A percentile compares a stretch with the other conserved stretches of the same genome.
Evolutionary conservation across 2,888 invertebrate species (phyloP).

Genomic region (Mimachlamys varia): DNA sequence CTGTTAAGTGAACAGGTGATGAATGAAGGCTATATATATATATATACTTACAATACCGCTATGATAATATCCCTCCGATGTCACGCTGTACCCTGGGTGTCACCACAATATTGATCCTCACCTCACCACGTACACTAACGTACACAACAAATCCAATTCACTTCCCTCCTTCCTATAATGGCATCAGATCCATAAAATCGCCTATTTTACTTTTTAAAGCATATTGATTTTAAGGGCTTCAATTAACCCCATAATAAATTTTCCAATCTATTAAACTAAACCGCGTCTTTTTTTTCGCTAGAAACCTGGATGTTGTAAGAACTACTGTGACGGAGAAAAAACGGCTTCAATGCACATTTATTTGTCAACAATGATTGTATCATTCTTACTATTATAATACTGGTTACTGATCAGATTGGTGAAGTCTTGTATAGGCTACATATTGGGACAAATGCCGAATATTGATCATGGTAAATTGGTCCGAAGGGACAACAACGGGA

Average conservation of each 20-base stretch:
- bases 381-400: background rate
- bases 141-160: background rate
- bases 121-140: background rate
- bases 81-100: background rate
- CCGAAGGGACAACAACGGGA: background rate
- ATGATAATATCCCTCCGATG: background rate
- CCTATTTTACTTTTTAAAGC: background rate
- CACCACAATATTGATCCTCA: background rate
- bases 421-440: background rate
- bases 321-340: background rate
- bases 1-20: background rate
- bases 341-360: background rate
- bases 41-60: background rate
- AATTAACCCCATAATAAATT: background rate
- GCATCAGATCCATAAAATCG: background rate
- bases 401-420: background rate
- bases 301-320: background rate
- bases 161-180: background rate
- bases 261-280: background rate
- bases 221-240: background rate
- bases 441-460: background rate
- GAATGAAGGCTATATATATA: constrained; percentile 15
- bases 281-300: background rate
- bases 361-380: constrained; percentile 9
- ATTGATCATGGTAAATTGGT: constrained; percentile 12